These are phyloP conservation scores for Sternarchorhynchus goeldii DNA, from an alignment of 2,797 vertebrate genomes.

Conservation along the genomic window DNA sequence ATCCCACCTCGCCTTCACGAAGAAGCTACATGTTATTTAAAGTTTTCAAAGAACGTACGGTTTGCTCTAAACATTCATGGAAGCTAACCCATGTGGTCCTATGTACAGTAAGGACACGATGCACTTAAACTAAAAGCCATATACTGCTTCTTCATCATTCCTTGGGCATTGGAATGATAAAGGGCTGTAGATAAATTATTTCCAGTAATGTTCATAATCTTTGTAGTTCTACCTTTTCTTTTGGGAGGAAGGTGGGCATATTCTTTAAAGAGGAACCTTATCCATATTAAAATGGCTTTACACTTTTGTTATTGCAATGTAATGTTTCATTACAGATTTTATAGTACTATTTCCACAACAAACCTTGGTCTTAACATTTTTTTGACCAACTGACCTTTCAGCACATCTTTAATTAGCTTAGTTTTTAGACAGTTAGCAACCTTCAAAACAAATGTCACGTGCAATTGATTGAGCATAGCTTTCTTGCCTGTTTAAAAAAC, in stretches of 20 bases:
- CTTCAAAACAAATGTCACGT: conserved; percentile 58
- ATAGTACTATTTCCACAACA: conserved; percentile 5
- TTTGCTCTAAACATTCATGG: conserved; percentile 55
- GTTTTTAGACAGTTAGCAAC: conserved; percentile 72
- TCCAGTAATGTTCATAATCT: too few species aligned
- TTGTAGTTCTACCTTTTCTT: too few species aligned
- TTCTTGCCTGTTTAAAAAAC: background rate
- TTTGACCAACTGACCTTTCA: conserved; percentile 65
- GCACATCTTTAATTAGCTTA: conserved; percentile 60
- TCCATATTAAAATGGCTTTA: background rate
- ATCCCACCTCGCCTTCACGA: conserved; percentile 65
- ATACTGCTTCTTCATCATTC: too few species aligned
- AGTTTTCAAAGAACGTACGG: conserved; percentile 53
- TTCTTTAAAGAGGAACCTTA: background rate
- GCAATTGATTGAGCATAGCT: conserved; percentile 54
- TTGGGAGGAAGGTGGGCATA: too few species aligned
- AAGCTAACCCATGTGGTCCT: conserved; percentile 47
- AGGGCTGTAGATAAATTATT: too few species aligned
- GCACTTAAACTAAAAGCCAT: background rate
- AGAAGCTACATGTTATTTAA: conserved; percentile 68
- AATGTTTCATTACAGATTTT: conserved; percentile 61
- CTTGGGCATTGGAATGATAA: too few species aligned
- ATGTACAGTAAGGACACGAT: background rate
- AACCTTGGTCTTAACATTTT: background rate
- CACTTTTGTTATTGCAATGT: conserved; percentile 72